A percentile compares a stretch with the other conserved stretches of the same genome.
phyloP scores from a whole-genome alignment of 2,888 invertebrate species.

The Andrena hattorfiana region DNA sequence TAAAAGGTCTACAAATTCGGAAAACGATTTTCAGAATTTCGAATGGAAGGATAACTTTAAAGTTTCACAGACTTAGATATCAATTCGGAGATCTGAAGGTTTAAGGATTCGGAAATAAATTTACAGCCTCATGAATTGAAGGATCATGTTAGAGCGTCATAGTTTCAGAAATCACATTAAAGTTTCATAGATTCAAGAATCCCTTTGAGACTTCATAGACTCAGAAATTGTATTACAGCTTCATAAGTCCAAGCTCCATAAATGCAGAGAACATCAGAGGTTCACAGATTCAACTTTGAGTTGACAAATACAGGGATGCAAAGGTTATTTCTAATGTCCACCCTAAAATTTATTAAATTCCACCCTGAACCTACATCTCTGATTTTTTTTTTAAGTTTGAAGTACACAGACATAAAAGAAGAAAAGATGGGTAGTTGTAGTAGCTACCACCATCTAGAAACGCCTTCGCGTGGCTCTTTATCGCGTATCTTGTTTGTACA shows the following conservation, averaged over 20 bases:
- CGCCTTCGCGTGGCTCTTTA: neutral
- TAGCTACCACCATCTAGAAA: conserved; percentile 4
- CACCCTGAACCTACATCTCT: neutral
- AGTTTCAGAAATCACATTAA: neutral
- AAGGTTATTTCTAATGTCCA: neutral
- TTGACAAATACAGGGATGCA: neutral
- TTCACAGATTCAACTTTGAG: neutral
- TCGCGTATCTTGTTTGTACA: conserved; percentile 37
- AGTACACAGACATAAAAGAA: neutral
- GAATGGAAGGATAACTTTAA: neutral
- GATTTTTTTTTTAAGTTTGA: neutral
- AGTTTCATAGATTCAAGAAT: neutral
- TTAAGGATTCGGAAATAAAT: neutral
- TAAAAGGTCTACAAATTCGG: too few relatives aligned
- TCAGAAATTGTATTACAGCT: neutral
- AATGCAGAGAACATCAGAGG: neutral
- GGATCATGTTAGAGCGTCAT: neutral
- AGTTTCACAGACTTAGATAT: neutral
- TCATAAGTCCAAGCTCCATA: neutral
- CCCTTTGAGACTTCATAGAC: neutral
- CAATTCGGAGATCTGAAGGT: neutral
- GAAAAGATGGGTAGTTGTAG: neutral
- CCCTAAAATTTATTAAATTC: too few relatives aligned
- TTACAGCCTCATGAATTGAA: neutral
- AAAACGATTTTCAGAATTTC: neutral